Evolutionary conservation across 1,140 invertebrate species (phyloP), one percentile per base, ranked within the genome.

Genomic region (Samia ricini): DNA sequence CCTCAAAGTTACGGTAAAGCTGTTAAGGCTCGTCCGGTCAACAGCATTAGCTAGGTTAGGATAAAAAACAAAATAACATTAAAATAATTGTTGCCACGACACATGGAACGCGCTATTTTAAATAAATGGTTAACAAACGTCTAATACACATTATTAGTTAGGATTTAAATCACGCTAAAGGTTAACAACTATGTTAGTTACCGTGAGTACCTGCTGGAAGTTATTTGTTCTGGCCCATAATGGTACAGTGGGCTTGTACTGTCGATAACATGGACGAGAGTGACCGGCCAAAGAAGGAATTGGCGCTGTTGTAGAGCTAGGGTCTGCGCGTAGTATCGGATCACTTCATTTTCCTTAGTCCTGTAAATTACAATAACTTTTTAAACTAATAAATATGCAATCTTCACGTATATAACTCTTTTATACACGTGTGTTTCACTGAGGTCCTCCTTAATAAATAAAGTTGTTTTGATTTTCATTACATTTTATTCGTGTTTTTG

Each of bases 231-330:
- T 0, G 83, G 81, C 0, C 76, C 79, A 8, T 81, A 72, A 6
- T 61, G 64, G 48, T 83, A 86, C 2, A 92, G 68, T 0, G 90
- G 90, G 57, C 86, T 90, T 24, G 63, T 22, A 7, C 69, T 63
- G 58, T 91, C 86, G 4, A 92, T 91, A 15, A 83, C 81, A 51
- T 92, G 91, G 6, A 90, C 73, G 22, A 91, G 56, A 0, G 82
- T 89, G 8, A 91, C 87, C 0, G 91, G 91, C 90, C 90, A 92
- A 20, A 91, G 78, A 8, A 91, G 76, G 60, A 90, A 88, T 71
- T 87, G 84, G 0, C 78, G 68, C 59, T 87, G 83, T 50, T 85
- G 81, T 1, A 88, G 72, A 2, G 63, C 29, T 52, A 88, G 61
- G 1, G 58, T 68, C 5, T 69, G 68, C 0, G 85, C 81, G 68